Percentiles rank a stretch among this genome's conserved stretches.
Conservation (phyloP, 2,888 invertebrate genomes). For the Ligdia adustata region DNA sequence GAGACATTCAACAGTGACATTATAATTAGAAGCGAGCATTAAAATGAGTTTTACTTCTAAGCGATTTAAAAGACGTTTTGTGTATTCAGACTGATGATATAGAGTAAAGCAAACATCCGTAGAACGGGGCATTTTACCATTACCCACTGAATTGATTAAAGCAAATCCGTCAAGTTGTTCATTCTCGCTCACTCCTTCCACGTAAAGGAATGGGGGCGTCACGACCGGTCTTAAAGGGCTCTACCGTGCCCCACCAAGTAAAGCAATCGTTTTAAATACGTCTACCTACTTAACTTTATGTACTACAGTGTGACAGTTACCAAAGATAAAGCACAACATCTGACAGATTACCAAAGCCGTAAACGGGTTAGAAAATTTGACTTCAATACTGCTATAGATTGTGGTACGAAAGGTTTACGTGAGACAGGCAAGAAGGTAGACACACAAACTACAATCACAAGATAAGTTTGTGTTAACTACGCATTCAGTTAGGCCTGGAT, state of each 20-base stretch:
- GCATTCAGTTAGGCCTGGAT: conserved; percentile 20
- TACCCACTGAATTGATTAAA: conserved; percentile 13
- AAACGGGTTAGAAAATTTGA: conserved; percentile 30
- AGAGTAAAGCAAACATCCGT: conserved; percentile 2
- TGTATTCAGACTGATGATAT: no score
- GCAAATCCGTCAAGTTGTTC: conserved; percentile 25
- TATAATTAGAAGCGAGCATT: no score
- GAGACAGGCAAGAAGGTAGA: conserved; percentile 28
- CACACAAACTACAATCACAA: conserved; percentile 29
- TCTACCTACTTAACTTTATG: conserved; percentile 24
- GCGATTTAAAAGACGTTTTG: no score
- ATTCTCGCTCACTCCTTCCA: conserved; percentile 35
- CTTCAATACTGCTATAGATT: conserved; percentile 31
- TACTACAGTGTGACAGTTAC: conserved; percentile 16
- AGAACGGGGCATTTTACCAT: background rate
- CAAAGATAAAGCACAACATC: conserved; percentile 26
- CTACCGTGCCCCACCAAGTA: conserved; percentile 16
- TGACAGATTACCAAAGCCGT: conserved; percentile 26
- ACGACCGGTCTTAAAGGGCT: conserved; percentile 56
- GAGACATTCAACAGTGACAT: no score
- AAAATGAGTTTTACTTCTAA: no score
- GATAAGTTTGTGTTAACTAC: conserved; percentile 27
- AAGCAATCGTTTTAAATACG: conserved; percentile 32
- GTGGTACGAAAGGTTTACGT: conserved; percentile 23
- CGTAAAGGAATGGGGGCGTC: conserved; percentile 57